These are phyloP conservation scores for Papilio polytes DNA, from an alignment of 1,140 invertebrate genomes.

Conservation along the genomic window DNA sequence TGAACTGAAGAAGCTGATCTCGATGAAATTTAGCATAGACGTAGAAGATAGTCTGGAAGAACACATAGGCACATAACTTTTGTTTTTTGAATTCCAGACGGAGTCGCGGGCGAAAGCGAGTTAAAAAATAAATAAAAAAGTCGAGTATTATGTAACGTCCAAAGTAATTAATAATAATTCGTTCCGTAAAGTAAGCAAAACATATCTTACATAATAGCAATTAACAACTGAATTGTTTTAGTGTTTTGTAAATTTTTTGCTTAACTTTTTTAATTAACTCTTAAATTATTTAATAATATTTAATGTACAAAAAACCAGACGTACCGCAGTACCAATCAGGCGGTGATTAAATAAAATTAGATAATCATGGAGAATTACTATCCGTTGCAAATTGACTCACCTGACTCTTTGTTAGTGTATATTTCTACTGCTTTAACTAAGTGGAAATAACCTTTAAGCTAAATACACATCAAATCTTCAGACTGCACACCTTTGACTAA, in stretches of 20 bases:
- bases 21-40: too few species aligned
- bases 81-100: too few species aligned
- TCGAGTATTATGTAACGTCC: too few species aligned
- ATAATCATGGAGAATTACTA: neutral
- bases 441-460: neutral
- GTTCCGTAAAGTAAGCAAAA: too few species aligned
- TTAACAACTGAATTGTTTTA: constrained; percentile 25
- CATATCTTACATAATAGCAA: neutral
- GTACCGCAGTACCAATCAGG: neutral
- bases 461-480: too few species aligned
- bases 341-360: neutral
- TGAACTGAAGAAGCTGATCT: too few species aligned
- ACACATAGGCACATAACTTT: too few species aligned
- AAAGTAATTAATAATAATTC: too few species aligned
- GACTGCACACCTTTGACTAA: too few species aligned
- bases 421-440: neutral
- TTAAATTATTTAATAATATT: neutral
- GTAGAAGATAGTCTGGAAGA: too few species aligned
- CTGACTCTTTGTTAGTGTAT: neutral
- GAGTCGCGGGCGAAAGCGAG: too few species aligned
- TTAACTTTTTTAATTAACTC: neutral
- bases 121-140: too few species aligned
- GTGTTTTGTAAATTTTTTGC: neutral
- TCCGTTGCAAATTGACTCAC: constrained; percentile 1
- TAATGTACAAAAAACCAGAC: neutral